phyloP scores from a whole-genome alignment of 2,113 vertebrate species.

The Epinephelus lanceolatus region DNA sequence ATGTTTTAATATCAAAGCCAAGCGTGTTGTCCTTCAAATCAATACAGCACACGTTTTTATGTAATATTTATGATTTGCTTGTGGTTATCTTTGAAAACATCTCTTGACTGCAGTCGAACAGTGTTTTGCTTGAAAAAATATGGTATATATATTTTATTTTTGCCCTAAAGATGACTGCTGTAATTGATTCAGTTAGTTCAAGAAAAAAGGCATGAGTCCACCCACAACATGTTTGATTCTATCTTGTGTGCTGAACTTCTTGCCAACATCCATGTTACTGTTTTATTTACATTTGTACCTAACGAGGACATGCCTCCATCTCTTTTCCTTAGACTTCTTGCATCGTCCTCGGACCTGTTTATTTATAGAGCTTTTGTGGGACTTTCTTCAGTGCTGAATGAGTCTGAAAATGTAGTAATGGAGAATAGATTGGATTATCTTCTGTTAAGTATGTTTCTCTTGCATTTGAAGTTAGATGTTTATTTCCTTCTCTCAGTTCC shows the following conservation, averaged over 20 bases:
- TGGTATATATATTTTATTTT: neutral
- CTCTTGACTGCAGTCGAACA: neutral
- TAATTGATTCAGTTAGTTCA: neutral
- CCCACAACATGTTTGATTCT: neutral
- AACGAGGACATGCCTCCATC: neutral
- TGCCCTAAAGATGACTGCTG: neutral
- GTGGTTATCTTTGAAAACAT: slow-evolving; percentile 21
- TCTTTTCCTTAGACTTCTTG: neutral
- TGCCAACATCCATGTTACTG: neutral
- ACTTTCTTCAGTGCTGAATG: neutral
- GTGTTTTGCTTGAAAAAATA: neutral
- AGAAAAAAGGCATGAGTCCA: neutral
- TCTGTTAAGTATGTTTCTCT: slow-evolving; percentile 2
- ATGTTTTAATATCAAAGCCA: slow-evolving; percentile 47
- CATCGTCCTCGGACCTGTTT: neutral
- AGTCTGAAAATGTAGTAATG: neutral
- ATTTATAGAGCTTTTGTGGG: neutral
- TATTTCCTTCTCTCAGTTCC: neutral
- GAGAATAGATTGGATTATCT: neutral
- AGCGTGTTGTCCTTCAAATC: slow-evolving; percentile 29
- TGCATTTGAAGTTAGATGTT: neutral
- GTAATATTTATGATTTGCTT: slow-evolving; percentile 40
- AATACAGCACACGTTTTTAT: slow-evolving; percentile 10
- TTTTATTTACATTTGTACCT: neutral
- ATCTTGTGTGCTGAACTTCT: neutral